Conservation (phyloP, 2,113 vertebrate species). For the Mirounga angustirostris region DNA sequence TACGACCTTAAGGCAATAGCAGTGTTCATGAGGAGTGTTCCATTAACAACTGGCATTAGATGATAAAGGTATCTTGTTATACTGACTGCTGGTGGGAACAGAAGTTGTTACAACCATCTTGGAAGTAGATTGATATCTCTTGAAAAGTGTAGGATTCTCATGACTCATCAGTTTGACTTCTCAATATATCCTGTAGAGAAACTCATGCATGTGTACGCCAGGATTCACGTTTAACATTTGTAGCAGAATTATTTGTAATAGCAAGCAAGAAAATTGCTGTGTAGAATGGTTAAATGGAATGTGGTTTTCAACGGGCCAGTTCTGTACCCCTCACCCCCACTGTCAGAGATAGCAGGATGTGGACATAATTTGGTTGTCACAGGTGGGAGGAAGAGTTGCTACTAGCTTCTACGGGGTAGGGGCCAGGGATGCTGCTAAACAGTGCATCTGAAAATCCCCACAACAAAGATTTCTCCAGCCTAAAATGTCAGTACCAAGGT, state of each 20-base stretch:
- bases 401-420: not conserved
- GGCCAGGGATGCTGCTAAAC: not conserved
- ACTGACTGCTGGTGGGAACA: not conserved
- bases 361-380: not conserved
- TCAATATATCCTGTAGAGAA: constrained; percentile 1
- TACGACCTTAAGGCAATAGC: not conserved
- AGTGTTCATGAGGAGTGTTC: not conserved
- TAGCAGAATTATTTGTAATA: constrained; percentile 17
- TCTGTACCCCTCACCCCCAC: not conserved
- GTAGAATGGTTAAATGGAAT: not conserved
- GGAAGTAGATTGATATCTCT: not conserved
- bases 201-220: not conserved
- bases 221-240: not conserved
- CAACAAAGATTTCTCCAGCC: not conserved
- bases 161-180: constrained; percentile 1
- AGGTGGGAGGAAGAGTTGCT: not conserved
- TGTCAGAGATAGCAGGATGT: not conserved
- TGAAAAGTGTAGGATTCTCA: constrained; percentile 6
- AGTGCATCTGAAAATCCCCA: not conserved
- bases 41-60: not conserved
- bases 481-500: constrained; percentile 1
- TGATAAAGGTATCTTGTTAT: not conserved
- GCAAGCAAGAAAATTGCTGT: not conserved
- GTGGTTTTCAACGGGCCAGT: not conserved
- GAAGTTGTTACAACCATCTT: constrained; percentile 26